Percentiles rank a stretch among this genome's conserved stretches.
These are phyloP conservation scores for Cryptoblepharus egeriae DNA, from an alignment of 2,797 vertebrate genomes.

Conservation along the genomic window DNA sequence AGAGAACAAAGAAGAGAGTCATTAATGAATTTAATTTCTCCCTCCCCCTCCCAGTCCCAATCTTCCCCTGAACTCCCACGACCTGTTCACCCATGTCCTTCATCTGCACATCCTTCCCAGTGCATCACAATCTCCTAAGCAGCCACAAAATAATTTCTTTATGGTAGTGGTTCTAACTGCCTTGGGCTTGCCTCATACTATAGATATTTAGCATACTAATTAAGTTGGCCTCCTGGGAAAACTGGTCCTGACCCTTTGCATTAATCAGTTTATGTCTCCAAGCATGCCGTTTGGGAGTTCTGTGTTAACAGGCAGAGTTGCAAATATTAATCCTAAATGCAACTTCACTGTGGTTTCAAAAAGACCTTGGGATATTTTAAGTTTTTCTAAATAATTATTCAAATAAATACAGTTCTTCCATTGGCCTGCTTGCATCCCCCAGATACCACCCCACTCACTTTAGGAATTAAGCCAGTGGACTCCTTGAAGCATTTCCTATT, in stretches of 20 bases:
- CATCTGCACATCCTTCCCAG: no score
- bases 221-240: neutral
- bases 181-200: neutral
- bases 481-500: slow-evolving; percentile 44
- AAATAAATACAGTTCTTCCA: neutral
- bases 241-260: neutral
- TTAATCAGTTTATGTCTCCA: neutral
- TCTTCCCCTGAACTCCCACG: no score
- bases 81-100: no score
- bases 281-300: neutral
- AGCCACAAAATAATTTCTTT: neutral
- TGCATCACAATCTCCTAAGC: no score
- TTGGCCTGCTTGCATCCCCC: slow-evolving; percentile 29
- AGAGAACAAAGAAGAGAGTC: no score
- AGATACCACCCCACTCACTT: slow-evolving; percentile 38
- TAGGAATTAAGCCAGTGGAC: slow-evolving; percentile 33
- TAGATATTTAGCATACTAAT: neutral
- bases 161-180: neutral
- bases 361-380: neutral
- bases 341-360: neutral
- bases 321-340: slow-evolving; percentile 1
- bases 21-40: no score
- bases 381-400: neutral
- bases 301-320: slow-evolving; percentile 18
- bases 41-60: no score